Conservation (phyloP, 1,140 invertebrate species). For the Magallana gigas region DNA sequence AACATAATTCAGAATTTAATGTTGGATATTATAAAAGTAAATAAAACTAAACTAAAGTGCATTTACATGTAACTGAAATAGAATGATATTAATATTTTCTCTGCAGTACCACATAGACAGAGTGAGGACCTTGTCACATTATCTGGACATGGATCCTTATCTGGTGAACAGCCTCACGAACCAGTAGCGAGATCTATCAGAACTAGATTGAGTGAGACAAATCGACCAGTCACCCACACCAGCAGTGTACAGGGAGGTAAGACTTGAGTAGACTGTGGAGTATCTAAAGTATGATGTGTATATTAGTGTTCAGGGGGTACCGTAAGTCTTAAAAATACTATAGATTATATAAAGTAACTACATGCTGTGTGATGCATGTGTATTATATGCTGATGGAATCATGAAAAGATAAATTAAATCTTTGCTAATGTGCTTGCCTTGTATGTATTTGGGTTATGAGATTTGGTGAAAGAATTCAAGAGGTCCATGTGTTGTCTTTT, state of each 20-base stretch:
- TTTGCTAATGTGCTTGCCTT: too few species aligned
- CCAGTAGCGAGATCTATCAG: neutral
- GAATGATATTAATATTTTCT: neutral
- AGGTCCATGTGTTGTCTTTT: too few species aligned
- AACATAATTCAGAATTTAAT: too few species aligned
- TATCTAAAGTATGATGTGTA: neutral
- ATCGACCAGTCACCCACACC: constrained; percentile 7
- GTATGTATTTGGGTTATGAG: too few species aligned
- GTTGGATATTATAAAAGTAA: too few species aligned
- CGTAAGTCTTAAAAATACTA: neutral
- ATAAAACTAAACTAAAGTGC: neutral
- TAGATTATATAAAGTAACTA: neutral
- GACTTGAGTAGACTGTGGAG: neutral
- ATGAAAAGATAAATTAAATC: neutral
- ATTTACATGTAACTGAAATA: neutral
- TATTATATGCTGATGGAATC: neutral
- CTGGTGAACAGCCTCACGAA: neutral
- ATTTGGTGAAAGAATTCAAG: too few species aligned
- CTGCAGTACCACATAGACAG: neutral
- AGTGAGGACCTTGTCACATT: neutral
- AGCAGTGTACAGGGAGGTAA: neutral
- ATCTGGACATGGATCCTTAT: neutral
- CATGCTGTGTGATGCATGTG: too few species aligned
- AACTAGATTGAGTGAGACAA: neutral
- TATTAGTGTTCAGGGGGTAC: too few species aligned